Evolutionary conservation across 1,140 invertebrate genomes (phyloP).

Genomic region (Drosophila funebris): DNA sequence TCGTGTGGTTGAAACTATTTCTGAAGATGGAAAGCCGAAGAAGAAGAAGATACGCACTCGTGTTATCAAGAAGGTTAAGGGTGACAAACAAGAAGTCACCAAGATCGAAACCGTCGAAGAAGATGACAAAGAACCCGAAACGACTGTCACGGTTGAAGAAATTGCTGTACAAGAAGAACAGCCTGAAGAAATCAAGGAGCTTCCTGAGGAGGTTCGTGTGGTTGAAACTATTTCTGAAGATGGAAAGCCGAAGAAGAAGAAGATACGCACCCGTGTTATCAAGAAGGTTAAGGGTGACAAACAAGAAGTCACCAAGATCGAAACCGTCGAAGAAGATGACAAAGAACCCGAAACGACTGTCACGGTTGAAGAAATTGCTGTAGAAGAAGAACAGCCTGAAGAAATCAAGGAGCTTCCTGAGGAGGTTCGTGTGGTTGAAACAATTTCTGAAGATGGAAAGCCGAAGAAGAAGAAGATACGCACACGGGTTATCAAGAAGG

Average conservation of each 20-base stretch:
- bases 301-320: conserved; percentile 76
- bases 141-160: conserved; percentile 61
- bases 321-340: conserved; percentile 78
- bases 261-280: conserved; percentile 66
- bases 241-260: conserved; percentile 62
- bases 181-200: conserved; percentile 65
- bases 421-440: conserved; percentile 41
- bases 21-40: conserved; percentile 55
- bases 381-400: conserved; percentile 49
- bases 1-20: conserved; percentile 57
- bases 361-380: conserved; percentile 47
- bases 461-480: conserved; percentile 69
- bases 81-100: conserved; percentile 83
- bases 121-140: conserved; percentile 83
- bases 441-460: conserved; percentile 64
- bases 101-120: conserved; percentile 84
- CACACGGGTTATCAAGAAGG: conserved; percentile 65
- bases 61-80: conserved; percentile 82
- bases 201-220: conserved; percentile 16
- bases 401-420: conserved; percentile 62
- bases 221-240: conserved; percentile 60
- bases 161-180: conserved; percentile 49
- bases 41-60: conserved; percentile 69
- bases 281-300: conserved; percentile 74
- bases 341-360: conserved; percentile 62